Evolutionary conservation across 2,888 invertebrate species (phyloP).

Genomic region (Asteroscopus sphinx): DNA sequence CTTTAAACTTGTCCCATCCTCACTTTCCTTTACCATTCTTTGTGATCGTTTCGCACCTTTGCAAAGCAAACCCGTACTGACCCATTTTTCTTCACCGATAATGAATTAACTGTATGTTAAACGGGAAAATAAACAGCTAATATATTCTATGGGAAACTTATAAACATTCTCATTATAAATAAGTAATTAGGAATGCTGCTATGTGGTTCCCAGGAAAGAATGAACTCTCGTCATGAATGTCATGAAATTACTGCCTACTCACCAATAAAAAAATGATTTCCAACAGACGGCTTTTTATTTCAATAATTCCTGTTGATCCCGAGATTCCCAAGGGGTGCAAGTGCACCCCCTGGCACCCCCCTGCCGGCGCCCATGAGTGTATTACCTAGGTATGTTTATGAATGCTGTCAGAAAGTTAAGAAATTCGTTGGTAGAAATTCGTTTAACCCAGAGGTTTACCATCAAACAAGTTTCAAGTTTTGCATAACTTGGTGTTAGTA

Average conservation of each 20-base stretch:
- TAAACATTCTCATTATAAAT: neutral
- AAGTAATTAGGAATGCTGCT: neutral
- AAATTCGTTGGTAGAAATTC: constrained; percentile 6
- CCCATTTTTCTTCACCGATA: constrained; percentile 9
- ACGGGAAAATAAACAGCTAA: constrained; percentile 9
- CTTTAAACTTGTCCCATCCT: too few species aligned
- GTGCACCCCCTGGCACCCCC: too few species aligned
- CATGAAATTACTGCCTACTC: too few species aligned
- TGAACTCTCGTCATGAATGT: too few species aligned
- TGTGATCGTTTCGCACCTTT: neutral
- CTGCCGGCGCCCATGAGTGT: too few species aligned
- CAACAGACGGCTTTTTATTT: too few species aligned
- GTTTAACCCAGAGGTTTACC: constrained; percentile 6
- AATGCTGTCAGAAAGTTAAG: constrained; percentile 7
- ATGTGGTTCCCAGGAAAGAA: too few species aligned
- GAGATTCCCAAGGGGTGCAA: too few species aligned
- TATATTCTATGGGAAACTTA: constrained; percentile 1
- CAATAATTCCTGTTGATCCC: too few species aligned
- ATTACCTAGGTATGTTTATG: neutral
- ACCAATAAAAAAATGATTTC: too few species aligned
- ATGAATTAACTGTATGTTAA: neutral
- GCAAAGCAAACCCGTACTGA: neutral
- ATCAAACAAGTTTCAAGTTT: constrained; percentile 17
- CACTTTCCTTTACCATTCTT: too few species aligned
- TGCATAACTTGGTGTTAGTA: constrained; percentile 14